Conservation (phyloP, 2,888 invertebrate species). For the Nipponacmea schrenckii region DNA sequence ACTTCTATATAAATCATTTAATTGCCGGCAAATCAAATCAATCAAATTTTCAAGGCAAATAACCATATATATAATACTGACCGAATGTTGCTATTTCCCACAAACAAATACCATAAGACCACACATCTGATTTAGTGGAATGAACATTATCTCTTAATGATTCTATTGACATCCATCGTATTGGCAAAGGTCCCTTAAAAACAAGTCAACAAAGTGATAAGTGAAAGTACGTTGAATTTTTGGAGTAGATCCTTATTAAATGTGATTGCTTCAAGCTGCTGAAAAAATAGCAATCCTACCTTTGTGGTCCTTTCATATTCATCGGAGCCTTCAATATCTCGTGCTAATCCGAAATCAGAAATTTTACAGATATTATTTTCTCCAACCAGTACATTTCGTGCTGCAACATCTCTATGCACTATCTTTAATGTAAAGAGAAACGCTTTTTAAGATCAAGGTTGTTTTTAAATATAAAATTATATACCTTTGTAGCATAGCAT, state of each 20-base stretch:
- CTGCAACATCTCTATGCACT: conserved; percentile 19
- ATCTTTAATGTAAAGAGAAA: conserved; percentile 2
- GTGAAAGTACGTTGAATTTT: no score
- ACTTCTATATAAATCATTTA: no score
- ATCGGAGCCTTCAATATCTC: conserved; percentile 17
- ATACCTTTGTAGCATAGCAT: not conserved
- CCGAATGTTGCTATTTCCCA: conserved; percentile 94
- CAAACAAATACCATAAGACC: conserved; percentile 93
- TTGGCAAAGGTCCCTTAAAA: conserved; percentile 71
- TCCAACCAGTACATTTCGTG: conserved; percentile 19
- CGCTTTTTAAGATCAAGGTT: not conserved
- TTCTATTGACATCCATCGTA: conserved; percentile 96
- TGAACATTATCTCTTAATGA: conserved; percentile 93
- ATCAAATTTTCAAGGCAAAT: no score
- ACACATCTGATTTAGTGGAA: conserved; percentile 92
- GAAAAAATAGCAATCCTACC: conserved; percentile 12
- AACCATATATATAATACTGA: conserved; percentile 43
- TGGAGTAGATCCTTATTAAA: no score
- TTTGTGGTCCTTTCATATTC: conserved; percentile 17
- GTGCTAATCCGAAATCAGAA: conserved; percentile 21
- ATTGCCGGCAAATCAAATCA: no score
- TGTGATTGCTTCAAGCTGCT: not conserved
- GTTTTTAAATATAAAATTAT: not conserved
- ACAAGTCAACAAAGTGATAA: no score
- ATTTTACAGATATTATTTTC: conserved; percentile 19